Base-by-base conservation (phyloP, 2,113 vertebrate species). In the Agelaius tricolor region DNA sequence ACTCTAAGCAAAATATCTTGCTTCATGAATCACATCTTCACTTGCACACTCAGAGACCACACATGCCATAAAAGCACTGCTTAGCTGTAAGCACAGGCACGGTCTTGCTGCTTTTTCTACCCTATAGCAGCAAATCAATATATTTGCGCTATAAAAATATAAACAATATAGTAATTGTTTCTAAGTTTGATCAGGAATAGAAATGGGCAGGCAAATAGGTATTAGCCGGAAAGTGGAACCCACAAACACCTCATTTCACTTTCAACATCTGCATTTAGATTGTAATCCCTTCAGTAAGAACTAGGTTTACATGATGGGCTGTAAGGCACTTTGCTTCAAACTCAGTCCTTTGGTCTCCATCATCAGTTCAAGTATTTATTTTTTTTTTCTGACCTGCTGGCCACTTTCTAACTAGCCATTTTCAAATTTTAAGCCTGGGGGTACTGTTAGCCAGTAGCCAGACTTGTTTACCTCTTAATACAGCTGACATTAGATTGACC, bases 401-500 rank as follows among this genome's bases (percentile, higher is more conserved):
- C 27, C 35, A n/a, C 30, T 62, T 57, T 57, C 44, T 74, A 76
- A 61, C 24, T 62, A 63, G 27, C 8, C 35, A 27, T 46, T 44
- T 84, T 47, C 54, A 88, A 65, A 69, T 49, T 87, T 66, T 33
- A 58, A 89, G 68, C 57, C 33, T 52, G 22, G 22, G 89, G 35
- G 46, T 65, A 84, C 74, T 44, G 1, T 81, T 73, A 88, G 37
- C 41, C 22, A 79, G 87, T n/a, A 76, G 81, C 46, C n/a, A 81
- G 82, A 23, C 54, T 90, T 96, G 84, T 94, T 97, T 96, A 96
- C 61, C 69, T 85, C 41, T 22, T n/a, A 43, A 33, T 28, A 39
- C 63, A 84, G 91, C 88, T 97, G 95, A 97, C 95, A 94, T 94
- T 91, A 94, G 67, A 62, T 22, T 92, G 91, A 90, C 84, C 83